A percentile compares a stretch with the other conserved stretches of the same genome.
Conservation (phyloP, 2,888 invertebrate genomes). For the Minunthozetes semirufus region DNA sequence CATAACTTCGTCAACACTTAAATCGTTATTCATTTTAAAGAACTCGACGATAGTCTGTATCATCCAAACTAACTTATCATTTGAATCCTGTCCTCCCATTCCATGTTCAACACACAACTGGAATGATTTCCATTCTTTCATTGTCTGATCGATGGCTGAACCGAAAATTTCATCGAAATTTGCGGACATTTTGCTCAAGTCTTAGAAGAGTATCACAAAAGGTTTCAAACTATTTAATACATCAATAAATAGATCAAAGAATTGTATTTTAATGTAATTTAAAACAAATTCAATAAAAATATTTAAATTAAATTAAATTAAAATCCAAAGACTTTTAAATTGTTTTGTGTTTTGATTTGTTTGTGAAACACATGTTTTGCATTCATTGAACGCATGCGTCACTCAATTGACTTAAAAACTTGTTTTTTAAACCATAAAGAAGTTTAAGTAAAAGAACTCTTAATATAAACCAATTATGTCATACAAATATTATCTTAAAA, state of each 20-base stretch:
- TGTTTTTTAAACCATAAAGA: conserved; percentile 2
- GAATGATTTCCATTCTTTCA: conserved; percentile 34
- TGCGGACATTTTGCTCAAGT: background rate
- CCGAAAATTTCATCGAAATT: conserved; percentile 19
- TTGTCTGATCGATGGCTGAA: conserved; percentile 9
- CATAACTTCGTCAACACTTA: conserved; percentile 5
- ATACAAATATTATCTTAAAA: background rate
- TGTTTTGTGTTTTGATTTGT: background rate
- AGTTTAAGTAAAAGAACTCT: conserved; percentile 16
- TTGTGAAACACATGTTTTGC: background rate
- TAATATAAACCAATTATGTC: background rate
- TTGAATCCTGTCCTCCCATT: conserved; percentile 34
- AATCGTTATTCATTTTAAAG: conserved; percentile 2
- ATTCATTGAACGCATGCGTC: background rate
- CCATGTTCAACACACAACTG: conserved; percentile 33
- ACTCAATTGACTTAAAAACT: background rate
- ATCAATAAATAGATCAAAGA: background rate
- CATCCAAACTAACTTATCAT: conserved; percentile 36
- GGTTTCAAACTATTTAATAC: background rate
- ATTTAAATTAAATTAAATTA: background rate
- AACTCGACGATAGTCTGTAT: background rate
- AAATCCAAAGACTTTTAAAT: background rate
- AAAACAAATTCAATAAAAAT: background rate
- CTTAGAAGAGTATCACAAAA: background rate
- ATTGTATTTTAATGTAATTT: background rate